Conservation (phyloP, 2,113 vertebrate genomes). For the Pseudorasbora parva region DNA sequence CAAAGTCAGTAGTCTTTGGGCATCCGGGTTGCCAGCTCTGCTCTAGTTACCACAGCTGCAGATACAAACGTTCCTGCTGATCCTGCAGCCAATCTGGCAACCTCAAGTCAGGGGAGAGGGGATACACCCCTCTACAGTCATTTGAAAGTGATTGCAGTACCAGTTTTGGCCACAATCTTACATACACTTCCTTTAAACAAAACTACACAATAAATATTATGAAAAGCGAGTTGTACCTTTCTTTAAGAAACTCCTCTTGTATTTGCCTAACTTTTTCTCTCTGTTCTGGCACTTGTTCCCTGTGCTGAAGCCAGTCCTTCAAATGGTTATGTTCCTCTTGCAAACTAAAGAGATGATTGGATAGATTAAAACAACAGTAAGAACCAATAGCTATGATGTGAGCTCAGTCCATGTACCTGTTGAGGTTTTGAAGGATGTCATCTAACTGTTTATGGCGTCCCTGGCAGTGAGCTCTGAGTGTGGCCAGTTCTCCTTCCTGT, state of each 20-base stretch:
- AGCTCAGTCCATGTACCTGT: slow-evolving; percentile 69
- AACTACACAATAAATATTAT: not conserved
- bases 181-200: too few species aligned
- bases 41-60: too few species aligned
- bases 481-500: slow-evolving; percentile 81
- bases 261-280: slow-evolving; percentile 59
- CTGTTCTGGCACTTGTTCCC: slow-evolving; percentile 61
- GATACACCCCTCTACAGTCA: too few species aligned
- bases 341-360: slow-evolving; percentile 61
- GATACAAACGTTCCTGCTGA: too few species aligned
- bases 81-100: too few species aligned
- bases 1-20: too few species aligned
- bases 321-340: slow-evolving; percentile 70
- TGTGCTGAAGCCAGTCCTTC: slow-evolving; percentile 71
- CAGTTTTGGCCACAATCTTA: too few species aligned
- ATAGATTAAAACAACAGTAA: not conserved
- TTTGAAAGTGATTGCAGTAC: too few species aligned
- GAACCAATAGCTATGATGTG: not conserved
- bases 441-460: slow-evolving; percentile 76
- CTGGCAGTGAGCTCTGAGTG: slow-evolving; percentile 78
- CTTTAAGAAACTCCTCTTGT: slow-evolving; percentile 68
- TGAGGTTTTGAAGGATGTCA: slow-evolving; percentile 73
- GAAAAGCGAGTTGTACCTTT: slow-evolving; percentile 64
- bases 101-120: too few species aligned
- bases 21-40: too few species aligned